Conservation (phyloP, 2,113 vertebrate species). For the Pristiophorus japonicus region DNA sequence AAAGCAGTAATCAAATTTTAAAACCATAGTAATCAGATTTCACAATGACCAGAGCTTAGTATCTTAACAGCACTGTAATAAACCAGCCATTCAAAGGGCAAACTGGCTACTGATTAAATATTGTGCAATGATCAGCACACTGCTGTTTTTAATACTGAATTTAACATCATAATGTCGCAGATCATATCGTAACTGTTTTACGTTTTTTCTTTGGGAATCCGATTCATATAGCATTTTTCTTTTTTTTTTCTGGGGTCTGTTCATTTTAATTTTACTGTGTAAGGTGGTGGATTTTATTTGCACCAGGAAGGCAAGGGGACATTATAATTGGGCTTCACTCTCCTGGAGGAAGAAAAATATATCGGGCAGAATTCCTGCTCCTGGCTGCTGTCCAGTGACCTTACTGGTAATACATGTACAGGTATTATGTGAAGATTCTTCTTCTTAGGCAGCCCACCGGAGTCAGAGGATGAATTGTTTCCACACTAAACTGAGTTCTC, state of each 20-base stretch:
- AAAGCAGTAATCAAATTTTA: neutral
- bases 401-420: neutral
- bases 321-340: neutral
- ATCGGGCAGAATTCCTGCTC: neutral
- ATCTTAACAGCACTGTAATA: no score
- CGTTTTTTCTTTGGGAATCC: neutral
- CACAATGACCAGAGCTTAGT: neutral
- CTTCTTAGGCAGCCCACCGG: no score
- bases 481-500: no score
- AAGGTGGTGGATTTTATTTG: neutral
- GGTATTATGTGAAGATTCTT: neutral
- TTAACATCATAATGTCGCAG: neutral
- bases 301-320: neutral
- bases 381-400: neutral
- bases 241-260: neutral
- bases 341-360: neutral
- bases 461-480: no score
- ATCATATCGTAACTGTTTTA: neutral
- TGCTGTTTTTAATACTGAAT: neutral
- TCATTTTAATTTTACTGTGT: neutral
- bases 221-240: neutral
- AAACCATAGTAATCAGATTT: neutral
- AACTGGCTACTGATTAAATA: neutral
- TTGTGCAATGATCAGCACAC: neutral
- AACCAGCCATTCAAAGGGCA: neutral